These are phyloP conservation scores for Drosophila algonquin DNA, from an alignment of 2,888 invertebrate species.

Conservation along the genomic window DNA sequence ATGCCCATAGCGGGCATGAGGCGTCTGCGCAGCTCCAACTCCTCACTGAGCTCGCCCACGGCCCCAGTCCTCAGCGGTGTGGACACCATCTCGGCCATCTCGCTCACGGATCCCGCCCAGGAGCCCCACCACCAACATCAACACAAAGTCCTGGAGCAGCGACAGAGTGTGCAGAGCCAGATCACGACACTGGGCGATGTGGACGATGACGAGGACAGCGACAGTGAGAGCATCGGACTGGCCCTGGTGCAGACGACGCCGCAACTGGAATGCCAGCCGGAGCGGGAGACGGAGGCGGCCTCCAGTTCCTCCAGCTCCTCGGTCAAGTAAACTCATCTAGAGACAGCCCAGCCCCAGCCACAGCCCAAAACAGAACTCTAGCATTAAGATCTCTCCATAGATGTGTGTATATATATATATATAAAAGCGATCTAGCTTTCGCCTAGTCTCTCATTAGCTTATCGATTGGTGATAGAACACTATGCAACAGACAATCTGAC, in stretches of 20 bases:
- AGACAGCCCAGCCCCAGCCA: not conserved
- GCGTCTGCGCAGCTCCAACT: conserved; percentile 55
- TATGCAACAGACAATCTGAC: conserved; percentile 14
- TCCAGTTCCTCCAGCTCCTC: conserved; percentile 70
- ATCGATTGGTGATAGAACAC: conserved; percentile 47
- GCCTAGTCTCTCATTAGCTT: conserved; percentile 41
- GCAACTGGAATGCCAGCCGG: conserved; percentile 57
- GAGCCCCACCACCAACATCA: conserved; percentile 49
- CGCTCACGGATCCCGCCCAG: conserved; percentile 54
- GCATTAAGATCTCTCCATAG: conserved; percentile 8
- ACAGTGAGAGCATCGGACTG: conserved; percentile 59
- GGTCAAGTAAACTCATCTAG: conserved; percentile 62
- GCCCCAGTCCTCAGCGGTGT: conserved; percentile 21
- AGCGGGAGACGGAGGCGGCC: conserved; percentile 35
- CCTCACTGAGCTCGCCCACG: conserved; percentile 56
- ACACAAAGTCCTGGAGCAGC: conserved; percentile 68
- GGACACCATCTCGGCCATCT: conserved; percentile 68
- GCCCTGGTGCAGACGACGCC: conserved; percentile 63
- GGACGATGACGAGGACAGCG: conserved; percentile 58
- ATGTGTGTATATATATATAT: conserved; percentile 17
- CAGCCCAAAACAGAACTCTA: not conserved
- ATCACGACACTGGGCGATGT: conserved; percentile 78
- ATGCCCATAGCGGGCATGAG: conserved; percentile 64
- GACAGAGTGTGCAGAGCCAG: conserved; percentile 75
- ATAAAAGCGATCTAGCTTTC: conserved; percentile 6